Evolutionary conservation across 2,888 invertebrate species (phyloP).

Genomic region (Hipparchia semele): DNA sequence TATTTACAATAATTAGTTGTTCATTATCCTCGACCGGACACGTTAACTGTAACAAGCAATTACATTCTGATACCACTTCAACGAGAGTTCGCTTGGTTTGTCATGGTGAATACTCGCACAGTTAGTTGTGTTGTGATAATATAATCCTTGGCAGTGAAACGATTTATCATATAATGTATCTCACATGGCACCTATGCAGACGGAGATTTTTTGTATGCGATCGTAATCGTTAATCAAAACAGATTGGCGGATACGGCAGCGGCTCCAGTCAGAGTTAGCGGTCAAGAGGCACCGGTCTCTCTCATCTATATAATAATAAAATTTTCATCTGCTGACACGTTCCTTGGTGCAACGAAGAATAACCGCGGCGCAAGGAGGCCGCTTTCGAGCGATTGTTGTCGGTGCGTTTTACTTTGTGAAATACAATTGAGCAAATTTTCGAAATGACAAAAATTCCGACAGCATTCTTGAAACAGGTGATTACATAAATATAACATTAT

Average conservation of each 20-base stretch:
- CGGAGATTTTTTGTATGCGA: constrained; percentile 41
- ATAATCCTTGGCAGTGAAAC: constrained; percentile 27
- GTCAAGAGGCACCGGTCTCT: constrained; percentile 49
- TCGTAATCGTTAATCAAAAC: constrained; percentile 48
- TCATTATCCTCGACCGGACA: constrained; percentile 18
- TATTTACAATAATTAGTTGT: not conserved
- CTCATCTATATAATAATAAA: constrained; percentile 18
- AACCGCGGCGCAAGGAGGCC: constrained; percentile 26
- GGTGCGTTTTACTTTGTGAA: constrained; percentile 16
- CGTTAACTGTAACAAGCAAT: constrained; percentile 14
- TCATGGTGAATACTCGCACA: not conserved
- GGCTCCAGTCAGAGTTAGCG: constrained; percentile 52
- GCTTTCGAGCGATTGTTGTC: constrained; percentile 11
- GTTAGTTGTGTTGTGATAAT: constrained; percentile 19
- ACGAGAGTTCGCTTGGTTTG: constrained; percentile 6
- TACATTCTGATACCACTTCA: constrained; percentile 13
- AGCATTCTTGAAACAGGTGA: constrained; percentile 69
- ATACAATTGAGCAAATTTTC: constrained; percentile 13
- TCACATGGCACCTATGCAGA: constrained; percentile 51
- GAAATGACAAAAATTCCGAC: constrained; percentile 57
- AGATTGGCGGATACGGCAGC: constrained; percentile 45
- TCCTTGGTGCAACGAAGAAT: constrained; percentile 17
- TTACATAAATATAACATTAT: constrained; percentile 2
- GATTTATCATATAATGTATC: constrained; percentile 42
- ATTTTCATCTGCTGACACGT: constrained; percentile 28